A percentile compares a stretch with the other conserved stretches of the same genome.
These are phyloP conservation scores for Neodiprion virginianus DNA, from an alignment of 1,140 invertebrate species.

Conservation along the genomic window DNA sequence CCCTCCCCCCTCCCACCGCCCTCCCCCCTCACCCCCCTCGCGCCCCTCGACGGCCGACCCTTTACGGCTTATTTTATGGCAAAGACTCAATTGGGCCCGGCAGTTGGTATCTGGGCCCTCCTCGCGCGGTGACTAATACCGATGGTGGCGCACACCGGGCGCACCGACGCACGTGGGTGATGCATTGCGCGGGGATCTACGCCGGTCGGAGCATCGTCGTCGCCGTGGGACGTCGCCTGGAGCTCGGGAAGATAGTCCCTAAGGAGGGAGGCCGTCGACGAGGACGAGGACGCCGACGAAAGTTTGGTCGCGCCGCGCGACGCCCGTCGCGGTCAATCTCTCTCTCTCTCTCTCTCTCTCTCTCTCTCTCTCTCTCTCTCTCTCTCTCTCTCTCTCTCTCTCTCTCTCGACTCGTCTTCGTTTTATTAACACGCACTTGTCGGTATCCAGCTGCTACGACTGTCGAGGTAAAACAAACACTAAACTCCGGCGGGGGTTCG, in stretches of 20 bases:
- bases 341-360: too few relatives aligned
- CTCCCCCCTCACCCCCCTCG: conserved; percentile 19
- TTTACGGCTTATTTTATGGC: conserved; percentile 60
- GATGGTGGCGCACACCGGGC: conserved; percentile 40
- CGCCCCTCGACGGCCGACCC: conserved; percentile 37
- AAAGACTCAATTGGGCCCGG: conserved; percentile 58
- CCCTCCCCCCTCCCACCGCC: conserved; percentile 19
- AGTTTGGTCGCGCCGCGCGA: not conserved
- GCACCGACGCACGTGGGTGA: conserved; percentile 28
- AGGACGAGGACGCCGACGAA: not conserved
- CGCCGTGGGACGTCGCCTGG: conserved; percentile 41
- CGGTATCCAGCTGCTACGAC: conserved; percentile 13
- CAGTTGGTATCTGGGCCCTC: conserved; percentile 31
- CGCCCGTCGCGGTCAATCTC: not conserved
- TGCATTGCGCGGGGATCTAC: conserved; percentile 35
- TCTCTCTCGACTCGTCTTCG: not conserved
- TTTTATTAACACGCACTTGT: conserved; percentile 18
- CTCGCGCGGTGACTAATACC: conserved; percentile 45
- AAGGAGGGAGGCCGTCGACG: not conserved
- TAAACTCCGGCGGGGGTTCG: conserved; percentile 16
- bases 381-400: not conserved
- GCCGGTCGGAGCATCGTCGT: conserved; percentile 22
- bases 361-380: not conserved
- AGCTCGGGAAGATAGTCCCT: not conserved
- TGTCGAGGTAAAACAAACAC: conserved; percentile 17